These are phyloP conservation scores for Torymus tubicola DNA, from an alignment of 2,888 invertebrate genomes.

Conservation along the genomic window DNA sequence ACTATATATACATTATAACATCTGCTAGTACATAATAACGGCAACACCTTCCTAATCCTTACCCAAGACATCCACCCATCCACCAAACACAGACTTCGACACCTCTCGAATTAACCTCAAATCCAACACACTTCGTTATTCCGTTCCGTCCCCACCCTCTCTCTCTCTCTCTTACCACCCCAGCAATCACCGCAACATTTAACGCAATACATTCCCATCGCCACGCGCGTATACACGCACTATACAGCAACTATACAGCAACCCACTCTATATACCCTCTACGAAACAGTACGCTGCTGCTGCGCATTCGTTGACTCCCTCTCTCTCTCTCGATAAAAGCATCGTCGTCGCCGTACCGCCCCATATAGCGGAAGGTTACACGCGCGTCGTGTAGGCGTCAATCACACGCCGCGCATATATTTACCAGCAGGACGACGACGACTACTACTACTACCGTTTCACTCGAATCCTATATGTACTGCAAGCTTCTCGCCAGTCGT, in stretches of 20 bases:
- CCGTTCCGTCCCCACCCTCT: neutral
- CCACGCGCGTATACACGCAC: neutral
- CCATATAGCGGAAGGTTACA: neutral
- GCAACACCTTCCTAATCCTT: no score
- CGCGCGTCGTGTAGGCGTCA: conserved; percentile 73
- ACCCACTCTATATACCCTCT: neutral
- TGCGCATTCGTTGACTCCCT: no score
- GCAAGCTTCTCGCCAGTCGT: neutral
- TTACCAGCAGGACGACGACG: conserved; percentile 61
- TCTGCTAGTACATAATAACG: no score
- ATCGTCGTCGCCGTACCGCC: no score
- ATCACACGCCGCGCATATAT: conserved; percentile 76
- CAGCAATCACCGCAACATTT: conserved; percentile 44
- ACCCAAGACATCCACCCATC: no score
- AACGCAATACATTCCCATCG: conserved; percentile 36
- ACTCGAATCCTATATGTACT: conserved; percentile 45
- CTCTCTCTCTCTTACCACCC: neutral
- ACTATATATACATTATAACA: no score
- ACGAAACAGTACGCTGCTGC: no score
- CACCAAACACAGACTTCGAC: conserved; percentile 3
- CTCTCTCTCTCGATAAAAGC: no score
- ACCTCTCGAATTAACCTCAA: neutral
- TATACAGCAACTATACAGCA: neutral
- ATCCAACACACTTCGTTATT: neutral
- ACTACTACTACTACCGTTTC: neutral